A percentile compares a stretch with the other conserved stretches of the same genome.
phyloP scores from a whole-genome alignment of 2,888 invertebrate species.

The Crossocerus cetratus region DNA sequence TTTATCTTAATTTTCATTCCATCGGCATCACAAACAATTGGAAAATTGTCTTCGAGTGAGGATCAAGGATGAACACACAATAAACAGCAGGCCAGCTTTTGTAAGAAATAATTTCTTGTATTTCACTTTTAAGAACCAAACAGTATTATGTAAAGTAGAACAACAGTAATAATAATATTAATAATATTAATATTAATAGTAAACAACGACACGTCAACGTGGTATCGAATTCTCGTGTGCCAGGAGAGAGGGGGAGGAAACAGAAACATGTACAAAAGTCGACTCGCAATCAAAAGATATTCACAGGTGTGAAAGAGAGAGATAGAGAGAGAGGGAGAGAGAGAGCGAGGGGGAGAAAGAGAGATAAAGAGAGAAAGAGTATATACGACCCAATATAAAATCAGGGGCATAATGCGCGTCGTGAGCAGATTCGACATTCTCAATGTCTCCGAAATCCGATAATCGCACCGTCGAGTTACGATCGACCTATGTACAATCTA shows the following conservation, averaged over 20 bases:
- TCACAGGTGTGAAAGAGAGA: too few relatives aligned
- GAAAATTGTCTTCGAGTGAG: too few relatives aligned
- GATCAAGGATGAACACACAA: not conserved
- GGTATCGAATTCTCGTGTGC: constrained; percentile 18
- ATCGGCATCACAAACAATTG: too few relatives aligned
- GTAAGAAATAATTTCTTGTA: constrained; percentile 54
- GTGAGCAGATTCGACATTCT: constrained; percentile 38
- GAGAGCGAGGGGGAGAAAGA: too few relatives aligned
- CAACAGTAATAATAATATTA: constrained; percentile 46
- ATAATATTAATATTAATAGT: constrained; percentile 54
- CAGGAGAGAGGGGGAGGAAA: constrained; percentile 17
- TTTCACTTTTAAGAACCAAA: constrained; percentile 50
- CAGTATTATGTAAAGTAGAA: constrained; percentile 48
- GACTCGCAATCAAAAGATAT: constrained; percentile 4
- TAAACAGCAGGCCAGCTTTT: constrained; percentile 1
- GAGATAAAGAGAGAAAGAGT: constrained; percentile 29
- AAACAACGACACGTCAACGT: constrained; percentile 49
- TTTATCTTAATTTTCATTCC: too few relatives aligned
- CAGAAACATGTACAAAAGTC: constrained; percentile 24
- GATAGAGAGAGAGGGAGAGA: too few relatives aligned
- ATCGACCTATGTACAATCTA: constrained; percentile 69
- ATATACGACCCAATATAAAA: constrained; percentile 24
- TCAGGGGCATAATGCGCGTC: constrained; percentile 39
- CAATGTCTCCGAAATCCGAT: constrained; percentile 34
- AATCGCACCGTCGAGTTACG: constrained; percentile 43